phyloP scores from a whole-genome alignment of 2,113 vertebrate species.

The Cyanoderma ruficeps region DNA sequence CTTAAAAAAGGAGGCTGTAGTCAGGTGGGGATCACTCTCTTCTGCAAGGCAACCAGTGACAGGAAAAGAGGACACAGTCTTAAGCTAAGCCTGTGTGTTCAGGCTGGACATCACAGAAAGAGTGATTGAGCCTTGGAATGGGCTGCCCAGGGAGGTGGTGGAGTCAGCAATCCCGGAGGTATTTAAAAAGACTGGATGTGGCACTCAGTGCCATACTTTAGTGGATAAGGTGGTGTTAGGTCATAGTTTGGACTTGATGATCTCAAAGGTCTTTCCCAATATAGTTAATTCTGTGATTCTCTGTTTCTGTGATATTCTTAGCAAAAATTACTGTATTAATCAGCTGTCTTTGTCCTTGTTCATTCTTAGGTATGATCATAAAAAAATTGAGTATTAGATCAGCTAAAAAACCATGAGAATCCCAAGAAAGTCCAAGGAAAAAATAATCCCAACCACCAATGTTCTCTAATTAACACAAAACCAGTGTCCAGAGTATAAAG shows the following conservation, averaged over 20 bases:
- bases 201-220: neutral
- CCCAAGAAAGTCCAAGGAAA: neutral
- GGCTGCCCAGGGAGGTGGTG: neutral
- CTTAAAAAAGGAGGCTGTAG: neutral
- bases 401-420: neutral
- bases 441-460: neutral
- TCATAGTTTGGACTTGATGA: neutral
- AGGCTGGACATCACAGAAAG: neutral
- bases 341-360: neutral
- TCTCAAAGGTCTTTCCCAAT: neutral
- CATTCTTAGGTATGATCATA: fast-evolving
- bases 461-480: neutral
- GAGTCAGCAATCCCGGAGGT: fast-evolving
- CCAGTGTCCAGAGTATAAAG: neutral
- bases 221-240: neutral
- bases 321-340: neutral
- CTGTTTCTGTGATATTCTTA: neutral
- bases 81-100: neutral
- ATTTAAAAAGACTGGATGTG: neutral
- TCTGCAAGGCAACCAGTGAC: neutral
- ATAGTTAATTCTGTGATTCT: neutral
- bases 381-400: neutral
- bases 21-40: neutral
- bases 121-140: neutral
- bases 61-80: neutral